phyloP scores from a whole-genome alignment of 2,888 invertebrate species.

The Agrilus cyanescens region DNA sequence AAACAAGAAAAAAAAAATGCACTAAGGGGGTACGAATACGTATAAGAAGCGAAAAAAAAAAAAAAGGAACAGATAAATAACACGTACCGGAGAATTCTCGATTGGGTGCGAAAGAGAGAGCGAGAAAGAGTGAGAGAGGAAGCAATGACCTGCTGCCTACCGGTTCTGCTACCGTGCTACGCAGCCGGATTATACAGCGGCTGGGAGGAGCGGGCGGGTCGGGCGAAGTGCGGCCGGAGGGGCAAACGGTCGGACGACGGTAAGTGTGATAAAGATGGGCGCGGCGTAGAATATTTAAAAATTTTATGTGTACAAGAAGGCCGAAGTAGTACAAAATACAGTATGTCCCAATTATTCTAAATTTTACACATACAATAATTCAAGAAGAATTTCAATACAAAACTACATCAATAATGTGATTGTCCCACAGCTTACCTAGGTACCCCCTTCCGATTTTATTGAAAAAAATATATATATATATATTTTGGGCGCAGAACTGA shows the following conservation, averaged over 20 bases:
- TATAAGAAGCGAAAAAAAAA: neutral
- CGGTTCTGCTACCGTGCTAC: constrained; percentile 45
- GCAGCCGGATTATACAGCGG: constrained; percentile 28
- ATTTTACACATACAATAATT: too few relatives aligned
- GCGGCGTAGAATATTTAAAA: constrained; percentile 21
- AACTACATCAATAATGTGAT: too few relatives aligned
- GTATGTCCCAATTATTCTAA: too few relatives aligned
- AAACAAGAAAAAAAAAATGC: constrained; percentile 8
- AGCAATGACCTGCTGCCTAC: constrained; percentile 49
- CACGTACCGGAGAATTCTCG: constrained; percentile 5
- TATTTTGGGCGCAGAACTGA: too few relatives aligned
- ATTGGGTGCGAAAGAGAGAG: constrained; percentile 24
- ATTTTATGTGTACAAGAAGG: constrained; percentile 2
- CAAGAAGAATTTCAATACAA: too few relatives aligned
- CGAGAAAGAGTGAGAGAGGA: constrained; percentile 33
- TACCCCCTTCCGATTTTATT: too few relatives aligned
- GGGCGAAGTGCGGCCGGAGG: constrained; percentile 32
- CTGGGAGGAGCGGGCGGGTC: constrained; percentile 23
- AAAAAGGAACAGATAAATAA: too few relatives aligned
- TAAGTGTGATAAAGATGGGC: constrained; percentile 25
- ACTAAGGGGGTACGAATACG: constrained; percentile 6
- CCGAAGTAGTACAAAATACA: too few relatives aligned
- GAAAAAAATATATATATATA: too few relatives aligned
- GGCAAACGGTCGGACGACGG: constrained; percentile 40
- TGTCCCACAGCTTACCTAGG: too few relatives aligned